A percentile compares a stretch with the other conserved stretches of the same genome.
phyloP scores from a whole-genome alignment of 1,140 invertebrate species.

The Drosophila ohnishii region DNA sequence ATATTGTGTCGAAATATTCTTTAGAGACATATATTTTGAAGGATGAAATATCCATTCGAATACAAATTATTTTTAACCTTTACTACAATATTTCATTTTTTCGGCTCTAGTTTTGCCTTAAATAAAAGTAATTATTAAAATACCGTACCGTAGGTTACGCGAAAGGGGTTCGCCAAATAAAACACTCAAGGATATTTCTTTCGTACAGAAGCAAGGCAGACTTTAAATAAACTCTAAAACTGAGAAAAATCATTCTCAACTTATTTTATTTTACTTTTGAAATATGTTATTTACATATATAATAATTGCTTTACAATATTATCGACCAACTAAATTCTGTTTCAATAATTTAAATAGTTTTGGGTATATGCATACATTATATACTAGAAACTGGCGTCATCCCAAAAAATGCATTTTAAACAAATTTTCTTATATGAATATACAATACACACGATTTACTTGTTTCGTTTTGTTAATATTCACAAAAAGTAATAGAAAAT shows the following conservation, averaged over 20 bases:
- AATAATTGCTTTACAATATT: slow-evolving; percentile 10
- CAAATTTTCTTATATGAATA: background rate
- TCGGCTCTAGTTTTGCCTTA: no score
- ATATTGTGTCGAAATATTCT: no score
- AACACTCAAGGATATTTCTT: no score
- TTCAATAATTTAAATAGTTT: slow-evolving; percentile 11
- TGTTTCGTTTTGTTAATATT: background rate
- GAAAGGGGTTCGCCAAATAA: no score
- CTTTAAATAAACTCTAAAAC: background rate
- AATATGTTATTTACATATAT: slow-evolving; percentile 6
- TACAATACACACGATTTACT: background rate
- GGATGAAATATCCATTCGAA: no score
- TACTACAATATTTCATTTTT: no score
- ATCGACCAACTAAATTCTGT: slow-evolving; percentile 6
- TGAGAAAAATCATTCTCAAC: background rate
- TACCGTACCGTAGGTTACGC: no score
- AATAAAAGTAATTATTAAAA: no score
- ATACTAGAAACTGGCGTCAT: slow-evolving; percentile 1
- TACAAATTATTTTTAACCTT: no score
- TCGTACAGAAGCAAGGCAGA: no score
- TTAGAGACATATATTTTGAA: no score
- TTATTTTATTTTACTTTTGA: background rate
- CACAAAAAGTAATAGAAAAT: background rate
- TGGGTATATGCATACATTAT: background rate
- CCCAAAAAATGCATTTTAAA: background rate